Evolutionary conservation across 2,888 invertebrate species (phyloP), one percentile per base, ranked within the genome.

Genomic region (Hirtodrosophila alboralis): DNA sequence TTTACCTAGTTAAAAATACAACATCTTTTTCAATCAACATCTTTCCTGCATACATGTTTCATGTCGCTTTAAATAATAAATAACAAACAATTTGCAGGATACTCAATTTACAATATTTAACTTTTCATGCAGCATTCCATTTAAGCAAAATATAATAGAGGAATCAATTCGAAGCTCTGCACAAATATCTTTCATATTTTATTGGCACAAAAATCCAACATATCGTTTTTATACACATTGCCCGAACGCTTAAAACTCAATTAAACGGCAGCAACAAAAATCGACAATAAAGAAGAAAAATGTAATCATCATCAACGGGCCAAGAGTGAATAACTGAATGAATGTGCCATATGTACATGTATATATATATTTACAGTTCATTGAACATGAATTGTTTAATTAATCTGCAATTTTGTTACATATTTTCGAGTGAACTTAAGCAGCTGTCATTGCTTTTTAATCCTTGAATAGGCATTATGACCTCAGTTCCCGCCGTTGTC

Each of bases 381-480:
- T 56, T 63, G 58, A 26, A 59, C 49, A 13, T 38, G 36, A 62
- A 67, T 66, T 63, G 59, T 64, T 69, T 58, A 63, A 72, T 65
- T 62, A 68, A 72, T 68, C 51, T 58, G 37, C 16, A 48, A 52
- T 57, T 70, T 51, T 23, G 13, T 21, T 21, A 21, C 3, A 2
- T 23, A 13, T 31, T 7, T 38, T 16, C 14, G 54, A 31, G 37
- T 41, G 40, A 16, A 37, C 12, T 38, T 31, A 34, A 28, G 13
- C 13, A 30, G 4, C 1, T 12, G n/a, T 8, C 23, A 23, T 8
- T 7, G 23, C 8, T 3, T 45, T 37, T 47, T 47, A n/a, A 51
- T 45, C 48, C 57, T 44, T 58, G 23, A 3, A 9, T 8, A 4
- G 23, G 16, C 30, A 3, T 43, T 18, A 23, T 23, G 23, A 23